These are phyloP conservation scores for Chrysogorgia sp. DNA, from an alignment of 92 coral and sea anemone species.

Conservation along the genomic window DNA sequence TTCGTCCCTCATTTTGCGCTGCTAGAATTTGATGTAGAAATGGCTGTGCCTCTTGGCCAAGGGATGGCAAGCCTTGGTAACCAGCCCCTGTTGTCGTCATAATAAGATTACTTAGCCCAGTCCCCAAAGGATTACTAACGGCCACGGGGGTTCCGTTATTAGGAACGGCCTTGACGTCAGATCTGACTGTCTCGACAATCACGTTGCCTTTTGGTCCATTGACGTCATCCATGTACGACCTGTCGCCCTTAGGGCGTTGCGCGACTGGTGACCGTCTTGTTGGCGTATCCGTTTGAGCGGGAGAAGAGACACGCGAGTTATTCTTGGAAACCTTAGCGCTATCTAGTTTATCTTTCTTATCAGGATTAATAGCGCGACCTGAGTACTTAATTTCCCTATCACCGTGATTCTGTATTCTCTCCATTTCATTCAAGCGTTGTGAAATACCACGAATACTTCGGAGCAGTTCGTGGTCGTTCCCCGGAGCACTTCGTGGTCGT, in stretches of 20 bases:
- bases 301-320: not conserved
- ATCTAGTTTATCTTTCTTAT: not conserved
- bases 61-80: conserved; percentile 15
- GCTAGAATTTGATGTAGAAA: conserved; percentile 12
- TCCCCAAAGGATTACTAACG: conserved; percentile 4
- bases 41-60: conserved; percentile 6
- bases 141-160: not conserved
- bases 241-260: not conserved
- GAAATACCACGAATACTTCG: conserved; percentile 23
- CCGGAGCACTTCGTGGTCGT: conserved; percentile 33
- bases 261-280: conserved; percentile 13
- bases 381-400: conserved; percentile 18
- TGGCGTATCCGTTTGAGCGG: not conserved
- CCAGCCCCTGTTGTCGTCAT: conserved; percentile 28
- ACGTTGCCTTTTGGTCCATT: conserved; percentile 1
- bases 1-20: conserved; percentile 38
- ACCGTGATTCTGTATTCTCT: not conserved
- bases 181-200: conserved; percentile 9
- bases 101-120: conserved; percentile 23
- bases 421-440: conserved; percentile 12
- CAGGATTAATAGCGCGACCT: not conserved
- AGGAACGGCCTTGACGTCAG: not conserved
- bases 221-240: not conserved
- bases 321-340: not conserved
- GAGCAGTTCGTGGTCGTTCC: too few relatives aligned